Percentiles rank a stretch among this genome's conserved stretches.
These are phyloP conservation scores for Antennarius striatus DNA, from an alignment of 2,113 vertebrate species.

Conservation along the genomic window DNA sequence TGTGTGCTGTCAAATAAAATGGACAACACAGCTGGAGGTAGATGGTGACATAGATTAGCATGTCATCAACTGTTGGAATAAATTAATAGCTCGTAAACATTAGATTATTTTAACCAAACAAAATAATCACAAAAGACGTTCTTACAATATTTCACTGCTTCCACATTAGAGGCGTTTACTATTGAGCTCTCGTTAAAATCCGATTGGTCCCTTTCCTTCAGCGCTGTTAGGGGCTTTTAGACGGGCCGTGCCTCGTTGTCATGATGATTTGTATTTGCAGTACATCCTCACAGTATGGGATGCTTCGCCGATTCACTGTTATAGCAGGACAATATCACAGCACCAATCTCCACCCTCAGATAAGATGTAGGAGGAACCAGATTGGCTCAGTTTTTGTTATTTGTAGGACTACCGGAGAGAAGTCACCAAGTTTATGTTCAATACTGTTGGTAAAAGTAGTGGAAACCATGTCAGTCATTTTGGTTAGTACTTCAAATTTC, in stretches of 20 bases:
- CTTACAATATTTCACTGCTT: conserved; percentile 29
- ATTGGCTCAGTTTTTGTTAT: conserved; percentile 23
- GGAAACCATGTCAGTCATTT: no score
- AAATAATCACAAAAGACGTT: conserved; percentile 42
- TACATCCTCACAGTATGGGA: conserved; percentile 55
- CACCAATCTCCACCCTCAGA: conserved; percentile 43
- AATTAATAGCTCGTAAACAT: conserved; percentile 61
- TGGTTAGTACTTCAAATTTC: no score
- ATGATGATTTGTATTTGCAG: conserved; percentile 65
- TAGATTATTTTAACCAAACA: conserved; percentile 51
- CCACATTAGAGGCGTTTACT: conserved; percentile 33
- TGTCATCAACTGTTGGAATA: conserved; percentile 60
- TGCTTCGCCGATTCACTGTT: conserved; percentile 61
- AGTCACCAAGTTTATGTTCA: neutral
- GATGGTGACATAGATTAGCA: conserved; percentile 64
- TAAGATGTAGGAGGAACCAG: conserved; percentile 22
- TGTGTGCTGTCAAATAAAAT: conserved; percentile 77
- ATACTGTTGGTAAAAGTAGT: neutral
- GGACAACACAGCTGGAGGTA: conserved; percentile 69
- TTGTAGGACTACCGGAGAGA: conserved; percentile 24
- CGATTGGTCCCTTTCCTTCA: conserved; percentile 36
- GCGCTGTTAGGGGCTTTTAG: conserved; percentile 31
- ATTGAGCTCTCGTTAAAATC: conserved; percentile 32
- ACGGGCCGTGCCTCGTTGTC: conserved; percentile 19
- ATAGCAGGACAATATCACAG: conserved; percentile 45